phyloP scores from a whole-genome alignment of 2,113 vertebrate species.

The Tonatia bakeri region DNA sequence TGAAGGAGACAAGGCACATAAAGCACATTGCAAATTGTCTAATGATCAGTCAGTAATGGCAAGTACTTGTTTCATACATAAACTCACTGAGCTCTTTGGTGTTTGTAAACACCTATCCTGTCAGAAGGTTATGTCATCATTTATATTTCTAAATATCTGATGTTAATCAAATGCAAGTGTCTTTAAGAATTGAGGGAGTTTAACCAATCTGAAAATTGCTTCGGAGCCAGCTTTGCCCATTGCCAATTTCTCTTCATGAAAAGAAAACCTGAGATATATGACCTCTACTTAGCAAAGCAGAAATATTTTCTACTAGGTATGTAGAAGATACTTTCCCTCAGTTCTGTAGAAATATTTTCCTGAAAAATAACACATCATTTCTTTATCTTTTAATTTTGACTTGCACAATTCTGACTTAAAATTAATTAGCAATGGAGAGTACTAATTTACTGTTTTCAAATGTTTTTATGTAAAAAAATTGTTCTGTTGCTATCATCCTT shows the following conservation, averaged over 20 bases:
- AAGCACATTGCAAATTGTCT: not conserved
- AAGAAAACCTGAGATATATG: not conserved
- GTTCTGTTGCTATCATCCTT: not conserved
- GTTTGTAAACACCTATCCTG: not conserved
- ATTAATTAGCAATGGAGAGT: not conserved
- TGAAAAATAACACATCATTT: not conserved
- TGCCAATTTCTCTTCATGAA: not conserved
- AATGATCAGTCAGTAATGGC: not conserved
- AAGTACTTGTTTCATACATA: not conserved
- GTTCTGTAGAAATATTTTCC: not conserved
- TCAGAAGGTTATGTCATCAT: not conserved
- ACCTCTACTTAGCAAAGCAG: not conserved
- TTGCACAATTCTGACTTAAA: not conserved
- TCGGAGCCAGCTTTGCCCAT: not conserved
- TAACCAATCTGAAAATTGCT: not conserved
- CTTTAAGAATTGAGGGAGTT: not conserved
- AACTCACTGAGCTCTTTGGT: not conserved
- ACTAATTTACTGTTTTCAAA: not conserved
- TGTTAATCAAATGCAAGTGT: not conserved
- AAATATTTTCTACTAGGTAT: not conserved
- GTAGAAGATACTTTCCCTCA: not conserved
- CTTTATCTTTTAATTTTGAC: not conserved
- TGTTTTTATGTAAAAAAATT: not conserved
- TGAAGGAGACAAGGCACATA: not conserved
- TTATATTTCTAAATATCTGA: not conserved